A percentile compares a stretch with the other conserved stretches of the same genome.
Conservation (phyloP, 2,797 vertebrate genomes). For the Otolemur crassicaudatus region DNA sequence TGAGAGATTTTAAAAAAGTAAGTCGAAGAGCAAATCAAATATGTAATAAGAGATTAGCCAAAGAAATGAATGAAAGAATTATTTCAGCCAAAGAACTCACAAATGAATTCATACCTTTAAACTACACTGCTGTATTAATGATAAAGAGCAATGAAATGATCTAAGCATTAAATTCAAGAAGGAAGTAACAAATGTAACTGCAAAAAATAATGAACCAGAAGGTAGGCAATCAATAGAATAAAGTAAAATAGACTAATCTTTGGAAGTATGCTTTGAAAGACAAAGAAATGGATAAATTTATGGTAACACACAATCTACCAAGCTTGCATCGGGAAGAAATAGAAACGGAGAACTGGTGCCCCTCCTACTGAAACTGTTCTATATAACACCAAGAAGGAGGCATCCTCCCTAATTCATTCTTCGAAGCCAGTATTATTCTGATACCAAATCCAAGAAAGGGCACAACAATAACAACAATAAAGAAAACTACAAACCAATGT, state of each 20-base stretch:
- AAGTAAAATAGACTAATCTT: not conserved
- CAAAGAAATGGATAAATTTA: not conserved
- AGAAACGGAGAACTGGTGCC: not conserved
- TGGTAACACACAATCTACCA: not conserved
- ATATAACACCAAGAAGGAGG: not conserved
- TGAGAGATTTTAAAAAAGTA: not conserved
- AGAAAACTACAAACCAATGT: not conserved
- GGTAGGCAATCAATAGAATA: not conserved
- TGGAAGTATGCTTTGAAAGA: conserved; percentile 22
- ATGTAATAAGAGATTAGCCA: not conserved
- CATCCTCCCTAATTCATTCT: not conserved
- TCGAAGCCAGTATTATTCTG: not conserved
- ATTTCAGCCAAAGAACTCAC: not conserved
- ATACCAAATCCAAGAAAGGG: not conserved
- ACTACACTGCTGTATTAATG: not conserved
- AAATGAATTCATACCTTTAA: not conserved
- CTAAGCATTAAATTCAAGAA: not conserved
- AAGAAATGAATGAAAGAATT: not conserved
- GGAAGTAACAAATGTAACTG: not conserved
- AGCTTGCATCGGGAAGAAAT: not conserved
- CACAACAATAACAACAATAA: not conserved
- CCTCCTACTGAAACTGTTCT: not conserved
- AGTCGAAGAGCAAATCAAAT: not conserved
- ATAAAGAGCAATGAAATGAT: not conserved
- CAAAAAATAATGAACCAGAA: conserved; percentile 14